Evolutionary conservation across 1,140 invertebrate species (phyloP).

Genomic region (Heliconius hewitsoni): DNA sequence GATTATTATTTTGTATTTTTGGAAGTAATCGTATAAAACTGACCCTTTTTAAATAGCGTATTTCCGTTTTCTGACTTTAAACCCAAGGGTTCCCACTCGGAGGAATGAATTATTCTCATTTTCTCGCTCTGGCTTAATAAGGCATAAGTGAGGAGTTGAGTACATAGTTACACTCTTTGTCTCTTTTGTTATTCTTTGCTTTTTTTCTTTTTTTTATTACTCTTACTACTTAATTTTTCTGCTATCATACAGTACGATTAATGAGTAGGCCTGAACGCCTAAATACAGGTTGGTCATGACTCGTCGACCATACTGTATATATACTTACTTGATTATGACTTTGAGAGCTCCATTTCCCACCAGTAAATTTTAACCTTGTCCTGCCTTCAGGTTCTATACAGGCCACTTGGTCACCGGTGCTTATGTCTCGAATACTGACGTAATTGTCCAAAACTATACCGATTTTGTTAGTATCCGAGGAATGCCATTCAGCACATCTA

Average conservation of each 20-base stretch:
- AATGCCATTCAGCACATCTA: constrained; percentile 92
- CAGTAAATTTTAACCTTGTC: constrained; percentile 88
- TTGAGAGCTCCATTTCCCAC: constrained; percentile 96
- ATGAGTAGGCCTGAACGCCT: no score
- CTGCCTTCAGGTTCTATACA: constrained; percentile 83
- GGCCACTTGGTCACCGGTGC: constrained; percentile 51
- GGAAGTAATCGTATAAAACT: neutral
- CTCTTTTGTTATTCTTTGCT: no score
- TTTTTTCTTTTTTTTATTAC: no score
- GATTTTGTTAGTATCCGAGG: constrained; percentile 86
- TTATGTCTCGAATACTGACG: constrained; percentile 85
- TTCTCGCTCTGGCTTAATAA: no score
- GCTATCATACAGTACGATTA: no score
- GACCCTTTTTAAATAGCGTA: neutral
- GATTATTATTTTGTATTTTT: neutral
- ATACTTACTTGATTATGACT: constrained; percentile 86
- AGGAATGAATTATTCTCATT: no score
- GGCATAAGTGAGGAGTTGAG: no score
- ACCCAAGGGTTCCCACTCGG: no score
- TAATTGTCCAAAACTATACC: constrained; percentile 89
- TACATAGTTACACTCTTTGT: no score
- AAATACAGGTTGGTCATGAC: no score
- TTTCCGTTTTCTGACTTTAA: no score
- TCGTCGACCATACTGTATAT: neutral
- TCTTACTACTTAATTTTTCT: no score